A percentile compares a stretch with the other conserved stretches of the same genome.
These are phyloP conservation scores for Schizaphis graminum DNA, from an alignment of 2,888 invertebrate genomes.

Conservation along the genomic window DNA sequence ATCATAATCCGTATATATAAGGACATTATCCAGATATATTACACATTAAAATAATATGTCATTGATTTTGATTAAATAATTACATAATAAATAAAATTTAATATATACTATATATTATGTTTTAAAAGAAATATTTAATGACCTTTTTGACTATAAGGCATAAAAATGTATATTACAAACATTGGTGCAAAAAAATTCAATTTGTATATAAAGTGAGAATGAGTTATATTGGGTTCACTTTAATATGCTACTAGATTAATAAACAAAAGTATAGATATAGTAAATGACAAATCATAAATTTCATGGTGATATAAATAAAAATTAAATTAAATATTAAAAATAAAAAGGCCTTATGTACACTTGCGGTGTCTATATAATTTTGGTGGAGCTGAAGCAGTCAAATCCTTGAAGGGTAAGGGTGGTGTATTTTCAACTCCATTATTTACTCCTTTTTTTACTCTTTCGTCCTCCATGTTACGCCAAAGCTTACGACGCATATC, in stretches of 20 bases:
- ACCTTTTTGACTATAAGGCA: neutral
- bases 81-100: neutral
- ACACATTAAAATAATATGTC: neutral
- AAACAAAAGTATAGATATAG: neutral
- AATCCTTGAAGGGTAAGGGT: conserved; percentile 55
- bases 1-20: too few relatives aligned
- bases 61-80: neutral
- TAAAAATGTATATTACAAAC: conserved; percentile 21
- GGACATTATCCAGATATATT: neutral
- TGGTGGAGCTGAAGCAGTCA: conserved; percentile 61
- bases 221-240: neutral
- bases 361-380: conserved; percentile 47
- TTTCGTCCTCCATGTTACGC: conserved; percentile 62
- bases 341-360: conserved; percentile 30
- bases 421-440: conserved; percentile 58
- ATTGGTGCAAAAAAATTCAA: neutral
- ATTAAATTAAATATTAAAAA: conserved; percentile 26
- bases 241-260: neutral
- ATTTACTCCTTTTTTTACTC: conserved; percentile 36
- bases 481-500: conserved; percentile 62
- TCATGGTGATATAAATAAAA: neutral
- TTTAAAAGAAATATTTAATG: neutral
- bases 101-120: neutral
- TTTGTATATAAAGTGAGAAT: neutral
- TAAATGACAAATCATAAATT: neutral